Evolutionary conservation across 2,888 invertebrate species (phyloP).

Genomic region (Yponomeuta sedellus): DNA sequence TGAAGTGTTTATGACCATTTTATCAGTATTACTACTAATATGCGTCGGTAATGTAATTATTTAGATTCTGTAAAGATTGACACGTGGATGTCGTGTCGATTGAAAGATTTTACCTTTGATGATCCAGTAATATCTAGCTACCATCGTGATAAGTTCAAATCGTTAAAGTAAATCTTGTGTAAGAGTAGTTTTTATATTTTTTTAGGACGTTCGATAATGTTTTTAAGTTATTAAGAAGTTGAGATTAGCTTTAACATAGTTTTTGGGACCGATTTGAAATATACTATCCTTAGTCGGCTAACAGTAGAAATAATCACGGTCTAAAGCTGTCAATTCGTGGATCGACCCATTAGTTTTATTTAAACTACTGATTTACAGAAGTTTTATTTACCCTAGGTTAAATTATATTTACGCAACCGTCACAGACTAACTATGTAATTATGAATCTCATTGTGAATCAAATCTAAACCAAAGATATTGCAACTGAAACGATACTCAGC

Average conservation of each 20-base stretch:
- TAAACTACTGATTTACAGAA: too few relatives aligned
- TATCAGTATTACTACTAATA: neutral
- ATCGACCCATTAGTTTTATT: neutral
- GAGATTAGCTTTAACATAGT: neutral
- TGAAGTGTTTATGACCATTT: neutral
- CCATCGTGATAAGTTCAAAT: neutral
- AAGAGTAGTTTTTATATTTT: constrained; percentile 17
- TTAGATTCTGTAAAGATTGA: neutral
- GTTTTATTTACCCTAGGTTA: neutral
- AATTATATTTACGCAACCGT: neutral
- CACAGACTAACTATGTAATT: neutral
- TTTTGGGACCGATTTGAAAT: neutral
- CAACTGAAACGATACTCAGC: neutral
- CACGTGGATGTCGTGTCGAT: neutral
- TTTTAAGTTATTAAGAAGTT: neutral
- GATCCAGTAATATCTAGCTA: neutral
- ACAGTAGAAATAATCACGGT: neutral
- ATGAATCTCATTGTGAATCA: neutral
- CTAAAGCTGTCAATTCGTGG: neutral
- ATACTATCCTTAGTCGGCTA: neutral
- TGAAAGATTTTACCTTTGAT: neutral
- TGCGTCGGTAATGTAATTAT: neutral
- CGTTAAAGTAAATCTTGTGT: neutral
- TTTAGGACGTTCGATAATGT: constrained; percentile 8
- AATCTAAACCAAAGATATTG: neutral